phyloP scores from a whole-genome alignment of 2,113 vertebrate species.

The Ptilorrhoa leucosticta region DNA sequence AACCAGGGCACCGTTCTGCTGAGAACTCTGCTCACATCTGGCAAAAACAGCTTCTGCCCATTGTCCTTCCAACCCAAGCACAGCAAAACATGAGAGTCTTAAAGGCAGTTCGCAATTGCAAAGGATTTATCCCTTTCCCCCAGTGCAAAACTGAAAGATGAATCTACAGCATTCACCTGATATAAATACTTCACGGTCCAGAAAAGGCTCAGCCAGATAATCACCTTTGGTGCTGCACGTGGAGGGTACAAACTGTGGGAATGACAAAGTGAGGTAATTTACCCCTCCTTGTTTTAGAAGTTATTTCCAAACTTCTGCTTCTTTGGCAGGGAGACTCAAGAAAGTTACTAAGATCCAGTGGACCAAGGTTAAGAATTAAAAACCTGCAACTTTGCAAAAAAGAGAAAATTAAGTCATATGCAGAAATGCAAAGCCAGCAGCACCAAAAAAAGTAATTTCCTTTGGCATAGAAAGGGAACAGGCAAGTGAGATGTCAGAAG shows the following conservation, averaged over 20 bases:
- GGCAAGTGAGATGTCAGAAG: background rate
- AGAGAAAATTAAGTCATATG: background rate
- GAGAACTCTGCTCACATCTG: background rate
- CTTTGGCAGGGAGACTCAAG: background rate
- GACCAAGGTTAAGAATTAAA: background rate
- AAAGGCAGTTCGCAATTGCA: background rate
- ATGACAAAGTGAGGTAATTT: background rate
- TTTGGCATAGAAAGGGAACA: background rate
- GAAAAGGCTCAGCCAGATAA: background rate
- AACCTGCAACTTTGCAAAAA: background rate
- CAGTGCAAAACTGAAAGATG: background rate
- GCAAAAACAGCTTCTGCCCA: background rate
- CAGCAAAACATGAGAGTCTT: background rate
- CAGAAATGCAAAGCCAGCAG: background rate
- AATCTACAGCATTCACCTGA: background rate
- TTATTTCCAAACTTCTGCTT: background rate
- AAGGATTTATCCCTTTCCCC: background rate
- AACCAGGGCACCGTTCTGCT: background rate
- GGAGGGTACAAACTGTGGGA: background rate
- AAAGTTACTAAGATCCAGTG: background rate
- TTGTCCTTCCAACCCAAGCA: background rate
- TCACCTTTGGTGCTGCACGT: fast-evolving
- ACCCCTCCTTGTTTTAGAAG: background rate
- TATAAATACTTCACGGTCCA: background rate
- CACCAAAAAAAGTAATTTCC: background rate